These are phyloP conservation scores for Cynopterus brachyotis DNA, from an alignment of 2,113 vertebrate genomes.

Conservation along the genomic window DNA sequence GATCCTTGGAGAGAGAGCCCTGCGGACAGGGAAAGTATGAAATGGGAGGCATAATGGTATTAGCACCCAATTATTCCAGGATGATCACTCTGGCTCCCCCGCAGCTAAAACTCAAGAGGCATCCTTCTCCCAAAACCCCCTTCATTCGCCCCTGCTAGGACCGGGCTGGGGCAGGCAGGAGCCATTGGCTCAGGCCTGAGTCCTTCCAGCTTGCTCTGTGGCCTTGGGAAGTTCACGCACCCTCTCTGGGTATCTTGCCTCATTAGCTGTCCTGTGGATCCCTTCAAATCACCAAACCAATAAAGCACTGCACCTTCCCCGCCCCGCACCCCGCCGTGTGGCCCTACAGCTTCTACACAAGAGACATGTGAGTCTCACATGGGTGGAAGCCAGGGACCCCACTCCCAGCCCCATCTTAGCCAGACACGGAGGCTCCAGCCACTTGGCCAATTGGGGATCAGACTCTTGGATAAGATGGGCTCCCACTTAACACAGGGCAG, in stretches of 20 bases:
- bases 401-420: background rate
- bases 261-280: background rate
- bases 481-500: accelerated
- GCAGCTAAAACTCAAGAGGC: background rate
- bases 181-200: background rate
- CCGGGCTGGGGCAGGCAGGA: background rate
- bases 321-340: accelerated
- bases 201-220: background rate
- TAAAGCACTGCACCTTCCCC: accelerated
- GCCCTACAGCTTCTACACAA: background rate
- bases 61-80: background rate
- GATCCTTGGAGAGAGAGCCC: slow-evolving; percentile 23
- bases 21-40: background rate
- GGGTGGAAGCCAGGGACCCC: background rate
- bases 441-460: accelerated
- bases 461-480: background rate
- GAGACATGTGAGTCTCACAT: accelerated
- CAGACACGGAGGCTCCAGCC: background rate
- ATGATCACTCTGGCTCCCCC: background rate
- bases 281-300: background rate
- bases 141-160: accelerated
- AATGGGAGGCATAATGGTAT: background rate
- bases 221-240: background rate
- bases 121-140: accelerated
- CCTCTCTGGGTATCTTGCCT: background rate